Evolutionary conservation across 2,113 vertebrate genomes (phyloP), one percentile per base, ranked within the genome.

Genomic region (Pygoscelis adeliae): DNA sequence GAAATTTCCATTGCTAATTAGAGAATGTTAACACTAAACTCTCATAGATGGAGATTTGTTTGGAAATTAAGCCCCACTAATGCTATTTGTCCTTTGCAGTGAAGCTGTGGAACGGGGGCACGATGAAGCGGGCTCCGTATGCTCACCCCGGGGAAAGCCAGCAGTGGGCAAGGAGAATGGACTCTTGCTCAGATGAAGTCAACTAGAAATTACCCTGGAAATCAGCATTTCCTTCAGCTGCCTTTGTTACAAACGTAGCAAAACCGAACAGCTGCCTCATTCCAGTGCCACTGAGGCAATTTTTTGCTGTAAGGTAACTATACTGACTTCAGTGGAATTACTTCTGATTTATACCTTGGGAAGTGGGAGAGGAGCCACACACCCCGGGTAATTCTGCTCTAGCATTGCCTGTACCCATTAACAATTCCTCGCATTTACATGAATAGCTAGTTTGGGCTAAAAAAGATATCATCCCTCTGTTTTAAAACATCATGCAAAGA

Each of bases 121-220:
- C 0, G 2, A 16, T 1, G 11, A 25, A 21, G 47, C 1, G 2
- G 50, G 46, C 25, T 61, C 42, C 2, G 2, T 4, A 0, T 2
- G 25, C 62, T 61, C 50, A 15, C 10, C 38, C 3, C 11, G 26
- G 36, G 52, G 15, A 25, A 44, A n/a, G 56, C 38, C 0, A 1
- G 49, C 63, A 38, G 42, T 1, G 1, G 53, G 34, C 1, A 13
- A 22, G 55, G 73, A 67, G 55, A 56, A 77, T 0, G 10, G 34
- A 8, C 26, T 74, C 32, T 14, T 27, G 29, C 78, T 63, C 18
- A 1, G 7, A 8, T 15, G 81, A 55, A 79, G 38, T 30, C 49
- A 44, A 9, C 55, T 3, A 9, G 27, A 65, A 83, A 69, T 32
- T 6, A 30, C 46, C 61, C 76, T 85, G 93, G 61, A 73, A 89